These are phyloP conservation scores for Sminthurides aquaticus DNA, from an alignment of 2,888 invertebrate species.

Conservation along the genomic window DNA sequence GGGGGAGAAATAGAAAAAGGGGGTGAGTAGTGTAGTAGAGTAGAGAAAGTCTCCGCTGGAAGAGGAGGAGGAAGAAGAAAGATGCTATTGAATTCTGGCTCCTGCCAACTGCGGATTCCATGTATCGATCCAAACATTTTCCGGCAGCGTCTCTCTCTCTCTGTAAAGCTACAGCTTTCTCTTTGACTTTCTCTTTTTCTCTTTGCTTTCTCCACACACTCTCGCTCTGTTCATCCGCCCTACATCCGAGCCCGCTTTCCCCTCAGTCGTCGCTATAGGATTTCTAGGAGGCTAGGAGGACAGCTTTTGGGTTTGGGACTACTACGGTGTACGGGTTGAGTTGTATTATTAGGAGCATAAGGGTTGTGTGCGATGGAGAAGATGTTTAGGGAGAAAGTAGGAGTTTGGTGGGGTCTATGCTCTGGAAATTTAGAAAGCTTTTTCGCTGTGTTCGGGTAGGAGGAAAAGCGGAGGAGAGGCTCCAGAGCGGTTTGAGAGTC, in stretches of 20 bases:
- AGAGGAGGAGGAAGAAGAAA: constrained; percentile 6
- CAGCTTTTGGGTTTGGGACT: too few relatives aligned
- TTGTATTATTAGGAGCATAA: constrained; percentile 2
- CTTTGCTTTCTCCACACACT: not conserved
- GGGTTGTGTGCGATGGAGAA: constrained; percentile 1
- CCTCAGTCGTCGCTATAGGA: too few relatives aligned
- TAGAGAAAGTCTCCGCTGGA: not conserved
- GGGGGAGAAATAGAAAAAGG: constrained; percentile 5
- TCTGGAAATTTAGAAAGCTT: too few relatives aligned
- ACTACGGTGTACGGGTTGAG: too few relatives aligned
- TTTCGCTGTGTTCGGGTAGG: too few relatives aligned
- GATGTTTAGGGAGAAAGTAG: not conserved
- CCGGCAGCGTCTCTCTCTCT: constrained; percentile 12
- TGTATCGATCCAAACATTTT: constrained; percentile 25
- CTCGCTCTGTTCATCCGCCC: not conserved
- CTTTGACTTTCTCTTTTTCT: not conserved
- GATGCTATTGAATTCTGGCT: constrained; percentile 26
- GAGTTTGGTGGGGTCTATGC: not conserved
- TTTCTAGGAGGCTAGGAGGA: too few relatives aligned
- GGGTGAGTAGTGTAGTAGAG: not conserved
- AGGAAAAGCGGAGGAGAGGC: not conserved
- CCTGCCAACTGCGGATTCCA: constrained; percentile 27
- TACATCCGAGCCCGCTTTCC: not conserved
- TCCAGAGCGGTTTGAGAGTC: not conserved
- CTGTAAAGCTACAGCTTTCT: not conserved